Evolutionary conservation across 2,113 vertebrate genomes (phyloP), one percentile per base, ranked within the genome.

Genomic region (Etheostoma spectabile): DNA sequence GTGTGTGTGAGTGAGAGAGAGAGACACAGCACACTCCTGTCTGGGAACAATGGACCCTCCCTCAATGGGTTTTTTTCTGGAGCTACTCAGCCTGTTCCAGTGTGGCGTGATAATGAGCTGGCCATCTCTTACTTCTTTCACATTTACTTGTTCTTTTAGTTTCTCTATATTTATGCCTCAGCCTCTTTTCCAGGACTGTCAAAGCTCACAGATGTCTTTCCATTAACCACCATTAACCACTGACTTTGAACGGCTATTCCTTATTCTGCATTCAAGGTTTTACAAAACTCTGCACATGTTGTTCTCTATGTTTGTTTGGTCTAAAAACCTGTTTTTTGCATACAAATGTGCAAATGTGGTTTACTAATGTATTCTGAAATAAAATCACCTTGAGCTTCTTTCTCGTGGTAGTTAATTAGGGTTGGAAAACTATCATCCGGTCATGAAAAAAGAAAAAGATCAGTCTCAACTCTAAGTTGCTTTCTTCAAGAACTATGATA

Each of bases 41-140:
- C 14, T 53, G 68, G 48, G 73, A 91, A 95, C 93, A 95, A 94
- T 92, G 79, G 82, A 55, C 33, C 52, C 21, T 81, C 46, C 77
- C 77, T 93, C 89, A 94, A 94, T 93, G 87, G 90, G 81, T 79
- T 91, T 92, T 86, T 89, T 95, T 95, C 94, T 92, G 85, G 94
- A 90, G 89, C 85, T 76, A 87, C 88, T 90, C 84, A 73, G 90
- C 74, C 81, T 87, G 84, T 93, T 95, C 91, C 86, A 92, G 86
- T 6, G 60, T 72, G 57, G 65, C n/a, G 74, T 85, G 80, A 86
- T 74, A 81, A 89, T 89, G 79, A 87, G 75, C 53, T 64, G 12
- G 51, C 64, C 64, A 60, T 81, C 66, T 77, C 68, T 86, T 89
- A 67, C 84, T 77, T 71, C 65, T 81, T 63, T 76, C 61, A 75